These are phyloP conservation scores for Prosapia bicincta DNA, from an alignment of 2,888 invertebrate species.

Conservation along the genomic window DNA sequence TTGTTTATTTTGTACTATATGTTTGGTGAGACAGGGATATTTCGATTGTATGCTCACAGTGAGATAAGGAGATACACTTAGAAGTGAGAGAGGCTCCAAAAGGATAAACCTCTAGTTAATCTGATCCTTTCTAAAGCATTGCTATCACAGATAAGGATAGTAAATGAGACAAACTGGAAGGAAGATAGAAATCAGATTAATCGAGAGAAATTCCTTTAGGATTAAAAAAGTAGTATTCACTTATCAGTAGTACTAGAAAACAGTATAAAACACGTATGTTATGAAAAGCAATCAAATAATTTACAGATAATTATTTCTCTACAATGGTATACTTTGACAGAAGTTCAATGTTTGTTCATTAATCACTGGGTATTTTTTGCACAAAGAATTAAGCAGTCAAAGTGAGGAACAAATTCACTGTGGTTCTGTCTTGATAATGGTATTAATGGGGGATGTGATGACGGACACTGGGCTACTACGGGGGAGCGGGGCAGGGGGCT, in stretches of 20 bases:
- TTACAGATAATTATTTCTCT: background rate
- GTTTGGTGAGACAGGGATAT: background rate
- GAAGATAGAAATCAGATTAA: slow-evolving; percentile 14
- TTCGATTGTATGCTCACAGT: background rate
- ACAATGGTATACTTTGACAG: background rate
- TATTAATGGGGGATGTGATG: slow-evolving; percentile 41
- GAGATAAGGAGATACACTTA: slow-evolving; percentile 7
- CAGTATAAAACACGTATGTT: slow-evolving; percentile 22
- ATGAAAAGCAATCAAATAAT: slow-evolving; percentile 7
- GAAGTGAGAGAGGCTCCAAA: background rate
- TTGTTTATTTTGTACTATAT: background rate
- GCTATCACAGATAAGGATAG: slow-evolving; percentile 26
- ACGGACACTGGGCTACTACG: slow-evolving; percentile 43
- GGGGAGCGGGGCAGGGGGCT: slow-evolving; percentile 26
- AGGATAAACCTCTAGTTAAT: slow-evolving; percentile 13
- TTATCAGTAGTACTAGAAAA: slow-evolving; percentile 17
- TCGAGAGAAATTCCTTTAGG: slow-evolving; percentile 10
- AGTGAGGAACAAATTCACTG: slow-evolving; percentile 11
- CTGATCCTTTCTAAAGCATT: slow-evolving; percentile 17
- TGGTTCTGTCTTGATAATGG: slow-evolving; percentile 38
- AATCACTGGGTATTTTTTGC: background rate
- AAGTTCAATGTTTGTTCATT: background rate
- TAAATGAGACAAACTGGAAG: slow-evolving; percentile 24
- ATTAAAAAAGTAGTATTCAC: slow-evolving; percentile 18
- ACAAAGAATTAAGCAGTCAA: background rate